These are phyloP conservation scores for Drosophila neonasuta DNA, from an alignment of 2,888 invertebrate species.

Conservation along the genomic window DNA sequence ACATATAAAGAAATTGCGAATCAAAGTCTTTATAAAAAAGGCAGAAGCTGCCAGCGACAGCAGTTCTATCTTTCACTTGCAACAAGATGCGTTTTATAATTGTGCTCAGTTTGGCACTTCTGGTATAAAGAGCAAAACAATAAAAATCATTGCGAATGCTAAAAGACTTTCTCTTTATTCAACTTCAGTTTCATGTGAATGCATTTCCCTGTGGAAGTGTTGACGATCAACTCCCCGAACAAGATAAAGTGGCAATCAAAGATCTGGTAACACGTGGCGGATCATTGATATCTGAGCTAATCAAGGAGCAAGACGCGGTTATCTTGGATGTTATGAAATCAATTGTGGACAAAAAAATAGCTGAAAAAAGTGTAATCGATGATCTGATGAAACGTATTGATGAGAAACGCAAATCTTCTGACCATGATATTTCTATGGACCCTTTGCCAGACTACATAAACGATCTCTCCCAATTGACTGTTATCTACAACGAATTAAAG, in stretches of 20 bases:
- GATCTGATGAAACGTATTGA: background rate
- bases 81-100: background rate
- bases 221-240: no score
- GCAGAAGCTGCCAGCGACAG: accelerated
- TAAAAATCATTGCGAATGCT: background rate
- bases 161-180: background rate
- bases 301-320: background rate
- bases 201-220: background rate
- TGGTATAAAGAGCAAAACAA: background rate
- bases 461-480: no score
- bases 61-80: background rate
- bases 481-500: no score
- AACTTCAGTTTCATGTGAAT: background rate
- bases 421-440: no score
- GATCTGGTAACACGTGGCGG: no score
- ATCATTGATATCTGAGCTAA: background rate
- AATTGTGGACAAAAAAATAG: background rate
- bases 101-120: background rate
- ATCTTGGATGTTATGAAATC: no score
- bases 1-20: background rate
- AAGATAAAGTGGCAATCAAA: no score
- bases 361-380: background rate
- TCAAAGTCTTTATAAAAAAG: background rate
- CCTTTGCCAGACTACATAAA: background rate
- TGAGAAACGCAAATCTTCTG: background rate